phyloP scores from a whole-genome alignment of 2,113 vertebrate species.

The Podiceps cristatus region DNA sequence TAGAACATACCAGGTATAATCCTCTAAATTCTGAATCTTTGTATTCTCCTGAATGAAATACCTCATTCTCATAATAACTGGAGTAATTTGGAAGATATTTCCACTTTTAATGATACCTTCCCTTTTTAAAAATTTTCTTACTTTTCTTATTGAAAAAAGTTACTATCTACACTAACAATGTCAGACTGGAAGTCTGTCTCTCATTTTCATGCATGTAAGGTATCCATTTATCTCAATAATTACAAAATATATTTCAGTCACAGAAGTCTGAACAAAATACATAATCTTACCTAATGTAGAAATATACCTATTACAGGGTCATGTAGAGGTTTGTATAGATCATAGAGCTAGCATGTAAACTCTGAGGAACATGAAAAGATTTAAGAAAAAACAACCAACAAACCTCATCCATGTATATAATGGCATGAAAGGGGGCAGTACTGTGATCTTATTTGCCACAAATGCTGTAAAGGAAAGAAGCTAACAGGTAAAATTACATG shows the following conservation, averaged over 20 bases:
- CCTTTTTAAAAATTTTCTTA: neutral
- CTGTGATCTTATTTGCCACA: neutral
- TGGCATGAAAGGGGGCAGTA: neutral
- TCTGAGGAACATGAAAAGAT: neutral
- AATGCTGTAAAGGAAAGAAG: neutral
- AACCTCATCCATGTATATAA: neutral
- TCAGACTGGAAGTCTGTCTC: neutral
- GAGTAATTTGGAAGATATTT: neutral
- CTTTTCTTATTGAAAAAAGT: neutral
- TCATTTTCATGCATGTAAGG: neutral
- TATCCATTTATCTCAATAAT: neutral
- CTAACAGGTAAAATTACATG: neutral
- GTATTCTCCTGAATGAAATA: no score
- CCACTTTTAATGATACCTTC: neutral
- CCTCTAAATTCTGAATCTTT: neutral
- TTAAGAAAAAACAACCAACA: neutral
- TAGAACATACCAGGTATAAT: neutral
- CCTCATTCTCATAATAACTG: neutral
- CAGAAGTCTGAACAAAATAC: neutral
- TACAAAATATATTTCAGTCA: neutral
- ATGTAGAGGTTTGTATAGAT: neutral
- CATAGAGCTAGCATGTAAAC: neutral
- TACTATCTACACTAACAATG: neutral
- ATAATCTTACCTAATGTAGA: neutral
- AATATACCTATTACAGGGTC: neutral